phyloP scores from a whole-genome alignment of 2,797 vertebrate species.

The Myripristis jacobus region DNA sequence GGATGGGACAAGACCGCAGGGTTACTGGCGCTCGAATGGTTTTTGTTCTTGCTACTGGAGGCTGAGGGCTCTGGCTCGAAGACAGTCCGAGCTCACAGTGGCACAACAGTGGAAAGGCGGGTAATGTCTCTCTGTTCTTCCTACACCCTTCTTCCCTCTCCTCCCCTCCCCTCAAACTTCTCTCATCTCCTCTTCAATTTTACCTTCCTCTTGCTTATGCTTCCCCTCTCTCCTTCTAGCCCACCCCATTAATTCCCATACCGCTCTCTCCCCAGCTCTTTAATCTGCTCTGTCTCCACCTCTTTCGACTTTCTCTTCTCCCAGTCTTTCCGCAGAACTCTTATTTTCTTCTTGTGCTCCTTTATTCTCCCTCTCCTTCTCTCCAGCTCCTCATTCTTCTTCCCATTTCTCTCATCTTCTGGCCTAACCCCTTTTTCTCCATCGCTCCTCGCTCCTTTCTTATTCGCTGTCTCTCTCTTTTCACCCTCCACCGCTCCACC shows the following conservation, averaged over 20 bases:
- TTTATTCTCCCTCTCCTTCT: constrained; percentile 8
- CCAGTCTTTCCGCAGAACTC: not conserved
- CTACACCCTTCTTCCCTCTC: not conserved
- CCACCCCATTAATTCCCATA: constrained; percentile 19
- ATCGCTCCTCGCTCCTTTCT: constrained; percentile 11
- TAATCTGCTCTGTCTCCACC: not conserved
- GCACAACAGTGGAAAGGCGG: too few species aligned
- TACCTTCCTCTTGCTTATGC: constrained; percentile 47
- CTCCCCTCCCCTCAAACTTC: constrained; percentile 28
- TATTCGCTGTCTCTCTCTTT: constrained; percentile 9
- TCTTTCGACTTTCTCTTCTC: not conserved
- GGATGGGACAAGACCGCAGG: too few species aligned
- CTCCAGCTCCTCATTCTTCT: constrained; percentile 41
- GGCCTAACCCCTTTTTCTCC: constrained; percentile 29
- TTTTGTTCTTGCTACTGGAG: too few species aligned
- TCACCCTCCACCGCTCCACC: constrained; percentile 12
- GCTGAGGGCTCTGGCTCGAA: too few species aligned
- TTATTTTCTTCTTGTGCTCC: constrained; percentile 1
- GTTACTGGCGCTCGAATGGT: too few species aligned
- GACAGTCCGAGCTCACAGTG: too few species aligned
- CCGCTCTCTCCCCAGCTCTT: not conserved
- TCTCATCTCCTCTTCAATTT: constrained; percentile 41
- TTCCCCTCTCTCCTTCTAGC: constrained; percentile 19
- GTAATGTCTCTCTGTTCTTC: constrained; percentile 6
- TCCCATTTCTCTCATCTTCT: constrained; percentile 29